Percentiles rank a stretch among this genome's conserved stretches.
These are phyloP conservation scores for Rafetus swinhoei DNA, from an alignment of 2,113 vertebrate genomes.

Conservation along the genomic window DNA sequence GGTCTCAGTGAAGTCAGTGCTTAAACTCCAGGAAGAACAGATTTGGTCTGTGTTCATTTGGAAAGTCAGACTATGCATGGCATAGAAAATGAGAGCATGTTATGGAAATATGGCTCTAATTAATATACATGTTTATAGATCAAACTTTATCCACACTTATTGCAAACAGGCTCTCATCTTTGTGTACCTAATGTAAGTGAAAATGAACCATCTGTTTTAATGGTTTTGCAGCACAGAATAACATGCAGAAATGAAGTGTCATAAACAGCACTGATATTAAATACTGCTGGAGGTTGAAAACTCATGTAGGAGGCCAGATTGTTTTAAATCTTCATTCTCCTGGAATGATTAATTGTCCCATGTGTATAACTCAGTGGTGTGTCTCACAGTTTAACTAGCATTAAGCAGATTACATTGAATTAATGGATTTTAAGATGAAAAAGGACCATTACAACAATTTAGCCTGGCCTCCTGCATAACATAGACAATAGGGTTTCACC, in stretches of 20 bases:
- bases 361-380: not conserved
- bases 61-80: not conserved
- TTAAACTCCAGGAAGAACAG: not conserved
- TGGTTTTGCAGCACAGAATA: conserved; percentile 17
- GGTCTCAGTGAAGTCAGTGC: not conserved
- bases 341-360: conserved; percentile 41
- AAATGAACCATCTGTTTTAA: conserved; percentile 70
- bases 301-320: conserved; percentile 55
- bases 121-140: not conserved
- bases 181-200: conserved; percentile 56
- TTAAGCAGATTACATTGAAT: not conserved
- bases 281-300: conserved; percentile 34
- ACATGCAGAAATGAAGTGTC: conserved; percentile 51
- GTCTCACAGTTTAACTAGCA: not conserved
- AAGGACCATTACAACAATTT: not conserved
- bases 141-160: conserved; percentile 33
- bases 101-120: not conserved
- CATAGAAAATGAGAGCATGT: not conserved
- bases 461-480: not conserved
- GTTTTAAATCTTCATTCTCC: conserved; percentile 43
- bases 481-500: not conserved
- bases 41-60: accelerated
- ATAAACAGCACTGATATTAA: not conserved
- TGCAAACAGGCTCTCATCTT: conserved; percentile 45
- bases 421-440: accelerated